Base-by-base conservation (phyloP, 1,140 invertebrate species). In the Parasteatoda tepidariorum region DNA sequence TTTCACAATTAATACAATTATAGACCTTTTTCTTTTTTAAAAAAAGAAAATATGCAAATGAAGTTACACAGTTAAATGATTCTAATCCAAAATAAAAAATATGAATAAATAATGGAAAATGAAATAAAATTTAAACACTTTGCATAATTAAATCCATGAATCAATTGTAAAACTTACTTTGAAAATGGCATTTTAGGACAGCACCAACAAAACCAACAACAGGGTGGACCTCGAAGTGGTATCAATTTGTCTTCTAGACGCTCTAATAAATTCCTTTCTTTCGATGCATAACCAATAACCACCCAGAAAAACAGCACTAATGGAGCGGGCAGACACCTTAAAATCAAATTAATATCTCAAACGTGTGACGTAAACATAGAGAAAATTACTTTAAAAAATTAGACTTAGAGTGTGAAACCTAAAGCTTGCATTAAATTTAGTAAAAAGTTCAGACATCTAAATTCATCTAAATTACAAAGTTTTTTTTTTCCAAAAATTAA, bases 281-380 rank as follows among this genome's bases (percentile, higher is more conserved):
- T 84, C 24, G 68, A 67, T 54, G 74, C 75, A 68, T 84, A 84
- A 24, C 84, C 61, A 82, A 82, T 76, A 4, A 84, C 76, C 26
- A 84, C 71, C 75, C 75, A 79, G 68, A 84, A 84, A 62, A 84
- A 84, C 34, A 82, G 74, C 15, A 84, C 68, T 41, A 84, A 34
- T 73, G 84, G 84, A 68, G 74, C 71, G 11, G 84, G 84, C 28
- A 84, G 59, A 28, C 66, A 84, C n/a, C 75, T 81, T 18, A 70
- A 61, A n/a, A 5, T 30, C 31, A 11, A 30, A 64, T 15, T 3
- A 64, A 15, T 22, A 59, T n/a, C 7, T 7, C 57, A 59, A 59
- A 9, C 24, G 15, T 48, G 1, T 13, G 38, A 13, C 38, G 18
- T 48, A 48, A 13, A 4, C 18, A 18, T 2, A 48, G 38, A 48